These are phyloP conservation scores for Cataglyphis livida DNA, from an alignment of 2,888 invertebrate genomes.

Conservation along the genomic window DNA sequence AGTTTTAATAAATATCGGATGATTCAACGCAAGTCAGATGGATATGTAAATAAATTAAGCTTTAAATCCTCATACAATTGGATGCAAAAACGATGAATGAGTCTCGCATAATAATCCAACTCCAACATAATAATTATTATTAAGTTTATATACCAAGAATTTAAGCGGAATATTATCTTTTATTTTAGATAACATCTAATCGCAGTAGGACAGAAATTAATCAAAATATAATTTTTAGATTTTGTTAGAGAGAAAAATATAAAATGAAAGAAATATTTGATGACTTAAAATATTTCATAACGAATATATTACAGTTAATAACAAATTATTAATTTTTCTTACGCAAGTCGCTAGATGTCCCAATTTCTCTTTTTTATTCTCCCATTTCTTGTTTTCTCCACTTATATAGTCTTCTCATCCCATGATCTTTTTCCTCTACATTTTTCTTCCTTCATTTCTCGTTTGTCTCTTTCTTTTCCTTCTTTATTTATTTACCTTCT, in stretches of 20 bases:
- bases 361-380: neutral
- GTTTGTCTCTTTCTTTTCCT: neutral
- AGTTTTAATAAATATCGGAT: slow-evolving; percentile 14
- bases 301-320: neutral
- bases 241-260: neutral
- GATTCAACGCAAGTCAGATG: slow-evolving; percentile 24
- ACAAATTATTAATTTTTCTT: neutral
- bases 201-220: neutral
- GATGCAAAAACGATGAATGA: neutral
- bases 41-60: slow-evolving; percentile 10
- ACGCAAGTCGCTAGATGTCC: neutral
- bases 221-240: neutral
- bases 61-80: slow-evolving; percentile 19
- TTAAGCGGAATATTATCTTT: neutral
- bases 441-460: neutral
- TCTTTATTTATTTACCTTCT: neutral
- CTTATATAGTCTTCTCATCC: neutral
- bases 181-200: neutral
- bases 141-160: neutral
- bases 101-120: neutral
- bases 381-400: neutral
- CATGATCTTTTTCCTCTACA: neutral
- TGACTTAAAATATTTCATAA: neutral
- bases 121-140: slow-evolving; percentile 3
- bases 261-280: neutral